Percentiles rank a stretch among this genome's conserved stretches.
Conservation (phyloP, 1,140 invertebrate species). For the Hycleus cichorii region DNA sequence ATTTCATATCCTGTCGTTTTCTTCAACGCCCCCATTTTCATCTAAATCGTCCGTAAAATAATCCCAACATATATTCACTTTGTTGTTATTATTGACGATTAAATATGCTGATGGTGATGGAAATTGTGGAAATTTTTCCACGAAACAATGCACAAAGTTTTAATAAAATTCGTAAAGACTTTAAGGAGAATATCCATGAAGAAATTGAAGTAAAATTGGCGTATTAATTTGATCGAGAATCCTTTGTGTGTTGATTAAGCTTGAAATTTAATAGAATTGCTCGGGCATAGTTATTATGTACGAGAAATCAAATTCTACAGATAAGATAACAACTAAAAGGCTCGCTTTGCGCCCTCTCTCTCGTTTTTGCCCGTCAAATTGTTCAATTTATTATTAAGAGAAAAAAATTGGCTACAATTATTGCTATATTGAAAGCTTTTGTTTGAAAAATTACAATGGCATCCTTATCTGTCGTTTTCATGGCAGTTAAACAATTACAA, state of each 20-base stretch:
- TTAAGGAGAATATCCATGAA: too few species aligned
- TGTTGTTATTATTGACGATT: too few species aligned
- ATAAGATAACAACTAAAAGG: constrained; percentile 7
- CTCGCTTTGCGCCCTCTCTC: constrained; percentile 2
- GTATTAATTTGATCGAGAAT: constrained; percentile 4
- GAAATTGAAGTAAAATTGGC: not conserved
- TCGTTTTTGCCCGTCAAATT: not conserved
- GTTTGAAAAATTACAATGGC: constrained; percentile 5
- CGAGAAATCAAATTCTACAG: constrained; percentile 6
- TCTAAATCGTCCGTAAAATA: too few species aligned
- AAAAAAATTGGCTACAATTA: too few species aligned
- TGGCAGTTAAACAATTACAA: constrained; percentile 10
- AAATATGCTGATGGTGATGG: too few species aligned
- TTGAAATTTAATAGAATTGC: constrained; percentile 9
- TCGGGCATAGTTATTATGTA: not conserved
- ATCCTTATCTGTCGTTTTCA: constrained; percentile 3
- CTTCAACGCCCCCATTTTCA: too few species aligned
- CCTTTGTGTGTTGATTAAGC: constrained; percentile 8
- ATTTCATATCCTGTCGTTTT: not conserved
- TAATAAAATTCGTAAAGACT: not conserved
- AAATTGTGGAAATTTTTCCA: too few species aligned
- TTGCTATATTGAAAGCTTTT: too few species aligned
- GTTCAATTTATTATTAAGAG: too few species aligned
- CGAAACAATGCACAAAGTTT: not conserved
- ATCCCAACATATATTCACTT: too few species aligned